Evolutionary conservation across 35 echinoderm and acorn worm species (phyloP).

Genomic region (Strongylocentrotus purpuratus): DNA sequence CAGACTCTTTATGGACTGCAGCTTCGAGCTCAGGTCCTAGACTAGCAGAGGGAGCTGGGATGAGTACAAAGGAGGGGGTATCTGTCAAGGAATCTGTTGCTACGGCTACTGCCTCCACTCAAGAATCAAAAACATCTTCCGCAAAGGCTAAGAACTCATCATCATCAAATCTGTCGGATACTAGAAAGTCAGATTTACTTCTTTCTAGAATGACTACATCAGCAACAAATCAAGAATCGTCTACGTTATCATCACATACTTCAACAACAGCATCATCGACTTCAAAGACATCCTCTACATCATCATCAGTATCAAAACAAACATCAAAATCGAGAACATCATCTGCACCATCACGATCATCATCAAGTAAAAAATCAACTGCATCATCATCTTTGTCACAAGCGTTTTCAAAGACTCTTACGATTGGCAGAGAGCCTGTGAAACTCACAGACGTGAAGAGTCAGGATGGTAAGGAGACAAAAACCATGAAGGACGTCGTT

Average conservation of each 20-base stretch:
- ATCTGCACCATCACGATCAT: neutral
- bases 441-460: neutral
- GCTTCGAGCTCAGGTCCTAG: neutral
- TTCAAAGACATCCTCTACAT: neutral
- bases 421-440: neutral
- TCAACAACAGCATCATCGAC: neutral
- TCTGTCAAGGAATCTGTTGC: neutral
- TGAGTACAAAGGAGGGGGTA: neutral
- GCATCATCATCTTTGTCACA: neutral
- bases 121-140: neutral
- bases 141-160: neutral
- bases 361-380: neutral
- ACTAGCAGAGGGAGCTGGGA: neutral
- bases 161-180: neutral
- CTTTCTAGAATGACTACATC: neutral
- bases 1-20: neutral
- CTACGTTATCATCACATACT: neutral
- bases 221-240: neutral
- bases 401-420: constrained; percentile 11
- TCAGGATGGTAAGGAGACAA: neutral
- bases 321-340: neutral
- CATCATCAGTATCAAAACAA: neutral
- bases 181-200: neutral
- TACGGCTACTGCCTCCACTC: neutral
- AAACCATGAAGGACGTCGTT: neutral